Conservation (phyloP, 2,888 invertebrate genomes). For the Bombylius discolor region DNA sequence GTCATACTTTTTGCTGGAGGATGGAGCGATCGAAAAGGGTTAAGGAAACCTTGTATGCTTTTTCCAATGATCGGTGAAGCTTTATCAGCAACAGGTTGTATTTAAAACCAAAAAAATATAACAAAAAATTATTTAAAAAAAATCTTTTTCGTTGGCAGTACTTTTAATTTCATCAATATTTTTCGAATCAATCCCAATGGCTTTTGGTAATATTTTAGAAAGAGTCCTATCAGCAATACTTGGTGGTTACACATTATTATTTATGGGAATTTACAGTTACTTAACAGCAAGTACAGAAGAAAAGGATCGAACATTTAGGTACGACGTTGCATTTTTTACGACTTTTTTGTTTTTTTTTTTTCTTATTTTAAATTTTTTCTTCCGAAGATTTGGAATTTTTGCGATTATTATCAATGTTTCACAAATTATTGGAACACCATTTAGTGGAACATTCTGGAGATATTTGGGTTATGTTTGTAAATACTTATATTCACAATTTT, state of each 20-base stretch:
- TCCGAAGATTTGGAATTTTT: conserved; percentile 31
- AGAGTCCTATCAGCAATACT: conserved; percentile 31
- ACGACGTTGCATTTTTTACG: neutral
- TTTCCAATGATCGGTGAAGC: conserved; percentile 31
- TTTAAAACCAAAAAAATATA: too few species aligned
- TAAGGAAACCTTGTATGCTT: conserved; percentile 34
- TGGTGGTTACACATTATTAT: conserved; percentile 31
- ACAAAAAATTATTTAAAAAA: neutral
- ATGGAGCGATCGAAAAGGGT: conserved; percentile 35
- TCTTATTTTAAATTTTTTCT: neutral
- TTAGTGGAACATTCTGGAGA: conserved; percentile 28
- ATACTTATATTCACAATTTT: conserved; percentile 10
- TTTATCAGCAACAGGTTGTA: conserved; percentile 26
- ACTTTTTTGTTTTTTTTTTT: too few species aligned
- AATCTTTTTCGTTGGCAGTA: conserved; percentile 16
- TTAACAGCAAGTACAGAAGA: conserved; percentile 33
- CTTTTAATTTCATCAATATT: conserved; percentile 33
- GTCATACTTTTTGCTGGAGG: conserved; percentile 35
- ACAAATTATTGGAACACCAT: conserved; percentile 28
- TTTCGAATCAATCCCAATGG: conserved; percentile 31
- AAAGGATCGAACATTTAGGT: conserved; percentile 32
- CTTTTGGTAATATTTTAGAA: conserved; percentile 32
- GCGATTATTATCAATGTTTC: conserved; percentile 30
- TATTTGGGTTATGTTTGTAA: conserved; percentile 31
- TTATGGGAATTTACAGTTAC: conserved; percentile 36